phyloP scores from a whole-genome alignment of 2,113 vertebrate species.

The Leptobrachium leishanense region DNA sequence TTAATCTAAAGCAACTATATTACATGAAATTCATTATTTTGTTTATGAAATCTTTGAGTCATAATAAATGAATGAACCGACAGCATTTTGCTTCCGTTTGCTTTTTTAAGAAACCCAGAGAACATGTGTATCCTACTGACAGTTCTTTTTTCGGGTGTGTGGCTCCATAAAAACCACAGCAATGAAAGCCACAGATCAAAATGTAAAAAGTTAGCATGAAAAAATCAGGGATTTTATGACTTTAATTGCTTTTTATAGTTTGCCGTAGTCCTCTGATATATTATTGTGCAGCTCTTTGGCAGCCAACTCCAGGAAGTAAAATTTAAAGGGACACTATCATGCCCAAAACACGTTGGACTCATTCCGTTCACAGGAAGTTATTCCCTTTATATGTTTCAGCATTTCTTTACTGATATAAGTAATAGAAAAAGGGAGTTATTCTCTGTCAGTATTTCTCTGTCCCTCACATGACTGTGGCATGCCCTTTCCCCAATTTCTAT shows the following conservation, averaged over 20 bases:
- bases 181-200: slow-evolving; percentile 45
- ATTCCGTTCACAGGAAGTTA: too few relatives aligned
- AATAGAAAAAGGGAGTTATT: too few relatives aligned
- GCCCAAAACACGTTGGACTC: too few relatives aligned
- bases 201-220: slow-evolving; percentile 34
- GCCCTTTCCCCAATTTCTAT: too few relatives aligned
- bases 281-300: too few relatives aligned
- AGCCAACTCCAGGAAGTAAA: too few relatives aligned
- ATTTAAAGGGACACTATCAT: too few relatives aligned
- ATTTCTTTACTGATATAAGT: too few relatives aligned
- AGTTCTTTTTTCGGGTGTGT: slow-evolving; percentile 46
- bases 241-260: slow-evolving; percentile 31
- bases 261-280: slow-evolving; percentile 29
- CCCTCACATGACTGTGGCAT: too few relatives aligned
- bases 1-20: not conserved
- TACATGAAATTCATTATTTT: not conserved
- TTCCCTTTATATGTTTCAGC: too few relatives aligned
- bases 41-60: slow-evolving; percentile 29
- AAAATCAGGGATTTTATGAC: slow-evolving; percentile 30
- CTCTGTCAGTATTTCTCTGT: too few relatives aligned
- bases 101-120: slow-evolving; percentile 41
- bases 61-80: slow-evolving; percentile 26
- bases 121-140: slow-evolving; percentile 38
- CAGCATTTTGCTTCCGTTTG: slow-evolving; percentile 39
- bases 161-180: slow-evolving; percentile 39